These are phyloP conservation scores for Drosophila nannoptera DNA, from an alignment of 1,140 invertebrate genomes.

Conservation along the genomic window DNA sequence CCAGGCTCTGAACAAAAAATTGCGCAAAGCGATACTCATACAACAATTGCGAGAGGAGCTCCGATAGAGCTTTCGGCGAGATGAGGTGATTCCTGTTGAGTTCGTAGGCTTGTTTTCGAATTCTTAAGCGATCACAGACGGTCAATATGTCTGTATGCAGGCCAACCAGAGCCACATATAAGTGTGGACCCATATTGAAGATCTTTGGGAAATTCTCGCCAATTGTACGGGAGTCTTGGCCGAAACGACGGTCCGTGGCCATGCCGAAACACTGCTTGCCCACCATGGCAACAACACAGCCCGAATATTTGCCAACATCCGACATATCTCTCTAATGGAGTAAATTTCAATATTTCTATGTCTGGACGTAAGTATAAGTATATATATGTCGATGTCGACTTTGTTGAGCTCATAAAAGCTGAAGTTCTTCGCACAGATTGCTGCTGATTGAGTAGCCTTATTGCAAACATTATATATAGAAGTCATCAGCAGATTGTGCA, in stretches of 20 bases:
- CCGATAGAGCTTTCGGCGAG: conserved; percentile 91
- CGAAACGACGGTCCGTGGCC: conserved; percentile 79
- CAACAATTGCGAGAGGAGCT: conserved; percentile 94
- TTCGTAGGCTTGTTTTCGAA: conserved; percentile 93
- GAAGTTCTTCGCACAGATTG: background rate
- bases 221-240: conserved; percentile 80
- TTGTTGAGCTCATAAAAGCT: background rate
- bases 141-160: conserved; percentile 96
- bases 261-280: conserved; percentile 98
- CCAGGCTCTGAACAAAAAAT: conserved; percentile 96
- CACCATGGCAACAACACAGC: conserved; percentile 98
- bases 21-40: conserved; percentile 98
- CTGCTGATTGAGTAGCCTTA: background rate
- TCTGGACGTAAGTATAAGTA: background rate
- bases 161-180: conserved; percentile 94
- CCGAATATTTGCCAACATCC: conserved; percentile 95
- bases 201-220: conserved; percentile 92
- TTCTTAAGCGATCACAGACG: conserved; percentile 91
- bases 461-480: background rate
- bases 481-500: conserved; percentile 2
- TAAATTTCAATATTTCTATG: no score
- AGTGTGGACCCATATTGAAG: conserved; percentile 92
- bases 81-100: conserved; percentile 91
- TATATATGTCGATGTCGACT: background rate
- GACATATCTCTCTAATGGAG: conserved; percentile 80